A percentile compares a stretch with the other conserved stretches of the same genome.
phyloP scores from a whole-genome alignment of 2,113 vertebrate species.

The Rhynchomys soricoides region DNA sequence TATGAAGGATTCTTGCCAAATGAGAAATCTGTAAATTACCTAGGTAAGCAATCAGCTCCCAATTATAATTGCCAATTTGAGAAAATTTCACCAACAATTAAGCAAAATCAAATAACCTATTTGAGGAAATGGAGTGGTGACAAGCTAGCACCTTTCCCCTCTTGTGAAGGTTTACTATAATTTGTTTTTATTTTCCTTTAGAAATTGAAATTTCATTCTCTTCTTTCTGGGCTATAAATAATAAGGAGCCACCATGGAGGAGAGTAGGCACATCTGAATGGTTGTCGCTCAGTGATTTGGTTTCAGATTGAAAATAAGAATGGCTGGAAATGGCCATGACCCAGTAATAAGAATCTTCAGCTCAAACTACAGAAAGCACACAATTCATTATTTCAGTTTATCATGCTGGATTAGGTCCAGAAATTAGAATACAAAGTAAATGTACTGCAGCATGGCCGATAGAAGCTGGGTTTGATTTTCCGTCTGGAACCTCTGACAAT shows the following conservation, averaged over 20 bases:
- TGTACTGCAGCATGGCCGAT: not conserved
- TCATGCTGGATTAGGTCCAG: not conserved
- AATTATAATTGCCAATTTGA: slow-evolving; percentile 84
- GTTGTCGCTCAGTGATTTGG: not conserved
- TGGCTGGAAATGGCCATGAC: slow-evolving; percentile 39
- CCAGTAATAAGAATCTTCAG: slow-evolving; percentile 50
- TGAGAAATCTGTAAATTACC: slow-evolving; percentile 78
- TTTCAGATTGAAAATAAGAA: slow-evolving; percentile 37
- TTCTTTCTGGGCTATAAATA: slow-evolving; percentile 32
- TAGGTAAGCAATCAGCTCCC: slow-evolving; percentile 79
- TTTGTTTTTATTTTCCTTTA: slow-evolving; percentile 53
- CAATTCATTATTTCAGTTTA: slow-evolving; percentile 13
- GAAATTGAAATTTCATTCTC: slow-evolving; percentile 48
- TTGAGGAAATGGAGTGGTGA: slow-evolving; percentile 68
- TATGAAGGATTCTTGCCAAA: slow-evolving; percentile 78
- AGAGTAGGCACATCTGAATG: not conserved
- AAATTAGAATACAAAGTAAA: slow-evolving; percentile 21
- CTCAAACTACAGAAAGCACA: slow-evolving; percentile 4
- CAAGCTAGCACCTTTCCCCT: slow-evolving; percentile 34
- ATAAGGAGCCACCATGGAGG: not conserved
- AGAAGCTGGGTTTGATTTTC: not conserved
- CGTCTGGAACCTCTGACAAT: not conserved
- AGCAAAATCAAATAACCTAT: slow-evolving; percentile 83
- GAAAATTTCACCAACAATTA: slow-evolving; percentile 86
- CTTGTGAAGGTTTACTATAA: slow-evolving; percentile 53